phyloP scores from a whole-genome alignment of 1,140 invertebrate genomes.

The Drosophila ohnishii region DNA sequence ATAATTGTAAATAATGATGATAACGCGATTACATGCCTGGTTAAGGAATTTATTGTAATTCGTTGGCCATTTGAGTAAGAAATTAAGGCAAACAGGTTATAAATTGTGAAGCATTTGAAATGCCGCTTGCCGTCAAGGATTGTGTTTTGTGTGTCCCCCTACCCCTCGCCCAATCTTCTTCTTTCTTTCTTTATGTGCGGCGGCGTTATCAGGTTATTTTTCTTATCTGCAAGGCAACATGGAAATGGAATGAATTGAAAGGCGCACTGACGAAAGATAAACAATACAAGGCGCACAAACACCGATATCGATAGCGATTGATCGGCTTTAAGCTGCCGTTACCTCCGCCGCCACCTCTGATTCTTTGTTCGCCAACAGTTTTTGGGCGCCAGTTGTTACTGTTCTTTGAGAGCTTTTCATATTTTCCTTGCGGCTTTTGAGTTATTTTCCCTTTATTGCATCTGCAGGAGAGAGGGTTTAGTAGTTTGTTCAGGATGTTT shows the following conservation, averaged over 20 bases:
- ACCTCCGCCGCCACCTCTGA: background rate
- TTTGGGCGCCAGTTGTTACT: slow-evolving; percentile 13
- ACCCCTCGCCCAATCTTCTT: background rate
- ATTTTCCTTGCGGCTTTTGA: background rate
- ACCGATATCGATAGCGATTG: slow-evolving; percentile 41
- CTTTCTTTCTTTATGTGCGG: slow-evolving; percentile 12
- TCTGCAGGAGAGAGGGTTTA: background rate
- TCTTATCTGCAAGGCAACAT: slow-evolving; percentile 44
- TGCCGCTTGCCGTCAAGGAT: slow-evolving; percentile 36
- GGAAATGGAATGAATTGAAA: slow-evolving; percentile 56
- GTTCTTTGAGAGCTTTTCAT: background rate
- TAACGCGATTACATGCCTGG: slow-evolving; percentile 71
- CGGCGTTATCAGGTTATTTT: slow-evolving; percentile 27
- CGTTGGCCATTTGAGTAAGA: slow-evolving; percentile 61
- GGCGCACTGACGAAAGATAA: slow-evolving; percentile 43
- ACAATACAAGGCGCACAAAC: slow-evolving; percentile 34
- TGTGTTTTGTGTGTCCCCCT: slow-evolving; percentile 1
- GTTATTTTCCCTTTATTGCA: background rate
- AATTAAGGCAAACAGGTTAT: slow-evolving; percentile 68
- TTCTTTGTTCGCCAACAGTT: background rate
- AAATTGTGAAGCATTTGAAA: slow-evolving; percentile 47
- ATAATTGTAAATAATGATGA: slow-evolving; percentile 76
- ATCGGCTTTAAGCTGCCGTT: slow-evolving; percentile 36
- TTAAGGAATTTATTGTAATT: slow-evolving; percentile 76
- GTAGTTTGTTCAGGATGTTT: background rate